Base-by-base conservation (phyloP, 2,888 invertebrate genomes). In the Urechis unicinctus region DNA sequence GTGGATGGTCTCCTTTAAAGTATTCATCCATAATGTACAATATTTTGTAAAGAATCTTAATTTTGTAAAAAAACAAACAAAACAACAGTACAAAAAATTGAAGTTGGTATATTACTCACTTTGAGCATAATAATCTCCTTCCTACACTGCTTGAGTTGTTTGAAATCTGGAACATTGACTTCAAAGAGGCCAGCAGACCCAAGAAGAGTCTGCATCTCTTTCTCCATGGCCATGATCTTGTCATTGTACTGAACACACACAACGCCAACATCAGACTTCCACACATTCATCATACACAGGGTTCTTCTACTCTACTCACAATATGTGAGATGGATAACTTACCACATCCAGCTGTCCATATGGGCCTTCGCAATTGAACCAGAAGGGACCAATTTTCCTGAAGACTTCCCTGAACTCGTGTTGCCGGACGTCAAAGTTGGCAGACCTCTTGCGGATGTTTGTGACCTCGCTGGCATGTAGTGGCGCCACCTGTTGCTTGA, bases 401-500 rank as follows among this genome's bases (percentile, higher is more conserved):
- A 95, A 96, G 41, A 87, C 85, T 77, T 95, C 94, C 58, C 95
- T 82, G 72, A 92, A 95, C 64, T 87, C 87, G 45, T 84, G 84
- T 52, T 94, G 88, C 62, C 86, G 61, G 2, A 83, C 81, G 74
- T 96, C 96, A 75, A 96, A 96, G 1, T 85, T 85, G 0, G 86
- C 82, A 64, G 92, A 89, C 72, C 88, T 88, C 70, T 88, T 88
- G 43, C 94, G 83, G 52, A 96, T 91, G 64, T 88, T 88, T 13
- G 91, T 85, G 2, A 96, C 94, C 82, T 96, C 95, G 6, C 88
- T 86, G 30, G 95, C 93, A 81, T 95, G 94, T 42, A 96, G 78
- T 0, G 96, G 95, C 4, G 93, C 92, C 28, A 96, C 92, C 78
- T 91, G 90, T 75, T 94, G 94, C 74, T 94, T 94, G 2, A 93